A percentile compares a stretch with the other conserved stretches of the same genome.
Evolutionary conservation across 2,797 vertebrate genomes (phyloP).

Genomic region (Diplodus puntazzo): DNA sequence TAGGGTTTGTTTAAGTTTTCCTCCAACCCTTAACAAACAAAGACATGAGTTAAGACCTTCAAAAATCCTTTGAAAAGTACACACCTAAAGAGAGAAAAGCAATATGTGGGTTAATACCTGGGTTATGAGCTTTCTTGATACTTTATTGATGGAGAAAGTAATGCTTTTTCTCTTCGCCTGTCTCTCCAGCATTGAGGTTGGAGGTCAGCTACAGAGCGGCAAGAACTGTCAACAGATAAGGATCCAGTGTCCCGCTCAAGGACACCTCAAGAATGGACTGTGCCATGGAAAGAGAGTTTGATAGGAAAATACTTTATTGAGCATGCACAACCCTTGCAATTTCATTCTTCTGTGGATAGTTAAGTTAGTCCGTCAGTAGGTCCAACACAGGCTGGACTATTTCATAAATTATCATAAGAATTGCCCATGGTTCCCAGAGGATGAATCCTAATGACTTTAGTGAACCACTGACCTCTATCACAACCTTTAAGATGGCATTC

Average conservation of each 20-base stretch:
- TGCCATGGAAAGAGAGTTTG: not conserved
- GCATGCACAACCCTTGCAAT: slow-evolving; percentile 13
- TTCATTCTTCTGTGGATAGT: not conserved
- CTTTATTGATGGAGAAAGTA: slow-evolving; percentile 18
- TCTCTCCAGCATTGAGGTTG: slow-evolving; percentile 19
- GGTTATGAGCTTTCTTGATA: slow-evolving; percentile 20
- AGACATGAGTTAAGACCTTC: not conserved
- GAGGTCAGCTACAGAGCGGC: slow-evolving; percentile 6
- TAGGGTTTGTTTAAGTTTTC: not conserved
- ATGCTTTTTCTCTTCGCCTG: not conserved
- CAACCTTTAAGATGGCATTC: no score
- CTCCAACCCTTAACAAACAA: not conserved
- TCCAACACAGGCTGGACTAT: not conserved
- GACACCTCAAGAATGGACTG: slow-evolving; percentile 30
- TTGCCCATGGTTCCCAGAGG: not conserved
- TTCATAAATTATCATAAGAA: no score
- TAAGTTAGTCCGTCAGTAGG: not conserved
- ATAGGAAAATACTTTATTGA: slow-evolving; percentile 10
- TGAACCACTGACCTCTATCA: not conserved
- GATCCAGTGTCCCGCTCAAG: slow-evolving; percentile 35
- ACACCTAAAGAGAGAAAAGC: slow-evolving; percentile 12
- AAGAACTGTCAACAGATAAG: slow-evolving; percentile 14
- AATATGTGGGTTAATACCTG: slow-evolving; percentile 18
- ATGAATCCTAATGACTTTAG: not conserved
- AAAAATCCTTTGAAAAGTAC: not conserved